Evolutionary conservation across 2,113 vertebrate genomes (phyloP), one percentile per base, ranked within the genome.

Genomic region (Gnathonemus longibarbis): DNA sequence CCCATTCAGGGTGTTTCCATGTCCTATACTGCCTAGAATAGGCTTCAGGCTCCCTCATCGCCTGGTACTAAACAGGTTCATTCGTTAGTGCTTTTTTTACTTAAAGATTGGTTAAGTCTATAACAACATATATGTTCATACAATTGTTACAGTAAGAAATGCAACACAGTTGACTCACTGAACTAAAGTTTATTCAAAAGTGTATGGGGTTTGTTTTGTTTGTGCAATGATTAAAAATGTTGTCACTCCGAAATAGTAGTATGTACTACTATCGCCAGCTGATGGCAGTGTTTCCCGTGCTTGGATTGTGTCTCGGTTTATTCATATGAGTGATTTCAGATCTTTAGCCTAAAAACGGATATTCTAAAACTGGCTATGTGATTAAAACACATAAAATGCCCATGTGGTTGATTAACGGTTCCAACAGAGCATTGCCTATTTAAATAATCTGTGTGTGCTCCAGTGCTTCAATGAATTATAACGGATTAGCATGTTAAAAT

Each of bases 211-310:
- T 70, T 70, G 62, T 13, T 70, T 70, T 70, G 62, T 70, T 70
- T 66, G n/a, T 66, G n/a, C 9, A 27, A 27, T 66, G 24, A 66
- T 66, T 21, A 11, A 66, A 66, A 66, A 66, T 31, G 62, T n/a
- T 27, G 62, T 10, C 62, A 66, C 62, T 31, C 9, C n/a, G n/a
- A 66, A 66, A 66, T 66, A 66, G 62, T 70, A 31, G n/a, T 31
- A 70, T 70, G 10, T 53, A 48, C 19, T 49, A 62, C 80, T 74
- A 50, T 1, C 21, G 21, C 86, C 90, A 84, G 86, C 24, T 35
- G 74, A 70, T 84, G 42, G 66, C 89, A 84, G 31, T 90, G 77
- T 86, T 85, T 85, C 35, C 85, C 70, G 46, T 53, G 11, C 83
- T 80, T 89, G 62, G 21, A 39, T 15, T 10, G 31, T 42, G 35